Percentiles rank a stretch among this genome's conserved stretches.
Conservation (phyloP, 2,888 invertebrate genomes). For the Rhyacophila evoluta region DNA sequence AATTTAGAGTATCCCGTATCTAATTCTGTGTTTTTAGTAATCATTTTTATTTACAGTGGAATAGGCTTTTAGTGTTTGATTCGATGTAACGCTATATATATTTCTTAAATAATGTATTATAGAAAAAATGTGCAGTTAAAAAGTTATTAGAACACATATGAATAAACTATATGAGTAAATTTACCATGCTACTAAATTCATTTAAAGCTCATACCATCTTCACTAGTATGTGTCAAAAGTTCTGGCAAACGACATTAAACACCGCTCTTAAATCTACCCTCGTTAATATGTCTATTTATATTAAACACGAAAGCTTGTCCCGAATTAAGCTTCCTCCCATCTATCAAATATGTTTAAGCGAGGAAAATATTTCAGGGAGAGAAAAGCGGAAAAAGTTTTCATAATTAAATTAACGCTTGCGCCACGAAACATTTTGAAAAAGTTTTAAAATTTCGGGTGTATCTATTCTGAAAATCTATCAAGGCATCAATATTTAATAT, state of each 20-base stretch:
- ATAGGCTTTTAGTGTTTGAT: too few relatives aligned
- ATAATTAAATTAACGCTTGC: slow-evolving; percentile 40
- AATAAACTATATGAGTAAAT: background rate
- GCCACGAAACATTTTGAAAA: background rate
- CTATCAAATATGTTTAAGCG: slow-evolving; percentile 39
- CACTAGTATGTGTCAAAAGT: slow-evolving; percentile 1
- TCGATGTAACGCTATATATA: too few relatives aligned
- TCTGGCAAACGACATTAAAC: slow-evolving; percentile 3
- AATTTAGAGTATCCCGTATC: too few relatives aligned
- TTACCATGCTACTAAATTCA: background rate
- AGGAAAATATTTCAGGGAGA: slow-evolving; percentile 38
- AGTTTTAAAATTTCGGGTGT: too few relatives aligned
- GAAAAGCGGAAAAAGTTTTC: slow-evolving; percentile 29
- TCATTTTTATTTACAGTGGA: too few relatives aligned
- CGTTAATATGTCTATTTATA: slow-evolving; percentile 22
- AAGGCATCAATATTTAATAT: too few relatives aligned
- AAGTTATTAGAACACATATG: background rate
- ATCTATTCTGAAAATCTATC: too few relatives aligned
- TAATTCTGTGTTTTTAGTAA: too few relatives aligned
- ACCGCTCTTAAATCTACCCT: slow-evolving; percentile 24
- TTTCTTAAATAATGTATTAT: too few relatives aligned
- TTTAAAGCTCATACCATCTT: background rate
- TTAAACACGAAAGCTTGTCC: slow-evolving; percentile 33
- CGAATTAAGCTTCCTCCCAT: slow-evolving; percentile 35
- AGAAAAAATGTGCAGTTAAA: too few relatives aligned